Base-by-base conservation (phyloP, 2,888 invertebrate species). In the Drosophila melanosoma region DNA sequence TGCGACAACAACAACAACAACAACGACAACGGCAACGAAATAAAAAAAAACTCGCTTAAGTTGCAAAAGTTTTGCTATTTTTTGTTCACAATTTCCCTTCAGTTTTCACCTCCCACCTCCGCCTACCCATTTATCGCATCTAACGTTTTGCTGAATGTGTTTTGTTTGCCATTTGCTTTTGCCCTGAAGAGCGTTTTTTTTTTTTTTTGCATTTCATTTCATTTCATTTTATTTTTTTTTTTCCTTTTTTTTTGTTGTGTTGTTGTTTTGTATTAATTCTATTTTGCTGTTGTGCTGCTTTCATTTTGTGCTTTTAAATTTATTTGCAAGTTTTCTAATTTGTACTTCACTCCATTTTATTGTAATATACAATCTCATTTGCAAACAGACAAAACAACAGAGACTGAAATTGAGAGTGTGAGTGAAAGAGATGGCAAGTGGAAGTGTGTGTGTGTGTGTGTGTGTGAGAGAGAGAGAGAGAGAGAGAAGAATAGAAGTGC, bases 311-410 rank as follows among this genome's bases (percentile, higher is more conserved):
- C 82, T 85, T 87, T 90, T 85, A 79, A 91, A 87, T 91, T 89
- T 90, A 88, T 87, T 88, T 83, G 83, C 85, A 91, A 91, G 89
- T 91, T 91, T 91, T 91, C 87, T 91, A 91, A 91, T 91, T 91
- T 91, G 90, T 90, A 89, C 83, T 90, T 88, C 90, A 87, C 85
- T 89, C 82, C 85, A 86, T 90, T 89, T 87, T 89, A 86, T 90
- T 90, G 85, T 90, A 90, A 89, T 87, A 88, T 89, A 86, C 86
- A 90, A 89, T 89, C 90, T 89, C 91, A 91, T 90, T 90, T 90
- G 79, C 79, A 78, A 56, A n/a, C 26, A 56, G 56, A 54, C 36
- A 54, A 36, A 54, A 36, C 12, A 45, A 15, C 70, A 65, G 33
- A 6, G 23, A 26, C 40, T 29, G 32, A 38, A 20, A 45, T 45